These are phyloP conservation scores for Eilema griseolum DNA, from an alignment of 2,888 invertebrate genomes.

Conservation along the genomic window DNA sequence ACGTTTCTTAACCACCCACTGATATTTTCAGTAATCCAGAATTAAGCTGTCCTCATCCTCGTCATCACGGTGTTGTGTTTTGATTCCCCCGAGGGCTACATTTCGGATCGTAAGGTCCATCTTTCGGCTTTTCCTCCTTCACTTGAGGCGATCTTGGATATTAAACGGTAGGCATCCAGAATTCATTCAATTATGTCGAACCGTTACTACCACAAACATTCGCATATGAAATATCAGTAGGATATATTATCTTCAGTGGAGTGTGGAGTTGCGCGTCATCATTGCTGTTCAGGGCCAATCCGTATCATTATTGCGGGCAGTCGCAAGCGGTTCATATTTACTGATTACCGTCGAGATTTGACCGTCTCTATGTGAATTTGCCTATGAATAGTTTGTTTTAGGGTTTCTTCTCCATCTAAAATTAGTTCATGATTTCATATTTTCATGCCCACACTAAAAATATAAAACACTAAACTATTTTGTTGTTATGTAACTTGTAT, in stretches of 20 bases:
- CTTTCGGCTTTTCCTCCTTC: no score
- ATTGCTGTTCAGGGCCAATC: constrained; percentile 37
- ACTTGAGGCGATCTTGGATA: neutral
- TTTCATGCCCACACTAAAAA: constrained; percentile 3
- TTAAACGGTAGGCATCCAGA: neutral
- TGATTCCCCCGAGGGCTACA: no score
- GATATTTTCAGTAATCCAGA: no score
- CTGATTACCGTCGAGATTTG: constrained; percentile 30
- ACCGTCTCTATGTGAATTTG: constrained; percentile 24
- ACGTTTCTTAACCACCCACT: no score
- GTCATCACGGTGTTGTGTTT: no score
- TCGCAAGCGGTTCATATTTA: constrained; percentile 36
- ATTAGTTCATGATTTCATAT: constrained; percentile 4
- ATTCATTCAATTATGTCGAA: neutral
- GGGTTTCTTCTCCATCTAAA: neutral
- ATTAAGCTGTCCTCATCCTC: no score
- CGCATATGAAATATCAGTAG: neutral
- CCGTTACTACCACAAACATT: neutral
- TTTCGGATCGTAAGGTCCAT: no score
- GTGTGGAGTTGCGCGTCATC: constrained; percentile 24
- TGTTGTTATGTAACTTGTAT: neutral
- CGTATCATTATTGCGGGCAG: constrained; percentile 30
- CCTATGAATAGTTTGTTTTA: constrained; percentile 28
- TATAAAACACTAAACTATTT: neutral
- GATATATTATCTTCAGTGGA: constrained; percentile 20